Conservation (phyloP, 2,888 invertebrate species). For the Parelbella ahira region DNA sequence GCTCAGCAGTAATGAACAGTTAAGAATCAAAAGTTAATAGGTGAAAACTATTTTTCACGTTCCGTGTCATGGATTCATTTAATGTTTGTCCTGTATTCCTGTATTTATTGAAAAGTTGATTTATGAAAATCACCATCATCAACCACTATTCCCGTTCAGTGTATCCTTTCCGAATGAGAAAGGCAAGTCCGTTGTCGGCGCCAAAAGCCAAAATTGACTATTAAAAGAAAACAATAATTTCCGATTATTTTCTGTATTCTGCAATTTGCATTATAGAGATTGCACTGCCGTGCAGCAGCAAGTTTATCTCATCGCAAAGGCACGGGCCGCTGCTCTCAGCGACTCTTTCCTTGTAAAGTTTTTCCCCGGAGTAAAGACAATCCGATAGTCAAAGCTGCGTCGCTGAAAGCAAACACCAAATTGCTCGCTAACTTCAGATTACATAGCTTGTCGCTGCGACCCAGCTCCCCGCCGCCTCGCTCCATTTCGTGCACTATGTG, state of each 20-base stretch:
- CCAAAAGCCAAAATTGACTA: too few species aligned
- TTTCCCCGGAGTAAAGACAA: conserved; percentile 38
- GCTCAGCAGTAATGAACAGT: conserved; percentile 5
- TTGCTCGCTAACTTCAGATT: conserved; percentile 69
- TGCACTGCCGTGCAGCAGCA: conserved; percentile 8
- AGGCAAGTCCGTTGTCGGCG: too few species aligned
- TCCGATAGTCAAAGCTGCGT: conserved; percentile 53
- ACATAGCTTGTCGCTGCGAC: conserved; percentile 49
- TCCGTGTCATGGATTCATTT: too few species aligned
- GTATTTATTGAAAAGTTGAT: too few species aligned
- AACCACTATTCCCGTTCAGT: too few species aligned
- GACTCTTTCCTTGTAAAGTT: conserved; percentile 17
- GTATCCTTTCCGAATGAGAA: too few species aligned
- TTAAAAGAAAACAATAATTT: too few species aligned
- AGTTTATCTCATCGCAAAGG: too few species aligned
- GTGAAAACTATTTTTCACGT: too few species aligned
- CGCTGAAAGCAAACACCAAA: conserved; percentile 69
- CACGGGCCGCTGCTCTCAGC: conserved; percentile 8
- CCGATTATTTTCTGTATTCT: too few species aligned
- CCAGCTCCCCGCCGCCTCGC: conserved; percentile 28
- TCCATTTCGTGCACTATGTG: conserved; percentile 18
- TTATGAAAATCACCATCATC: too few species aligned
- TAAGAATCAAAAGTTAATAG: conserved; percentile 1
- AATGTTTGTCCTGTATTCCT: too few species aligned
- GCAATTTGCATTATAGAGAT: background rate